Percentiles rank a stretch among this genome's conserved stretches.
These are phyloP conservation scores for Gadopsis bispinosus DNA, from an alignment of 2,797 vertebrate genomes.

Conservation along the genomic window DNA sequence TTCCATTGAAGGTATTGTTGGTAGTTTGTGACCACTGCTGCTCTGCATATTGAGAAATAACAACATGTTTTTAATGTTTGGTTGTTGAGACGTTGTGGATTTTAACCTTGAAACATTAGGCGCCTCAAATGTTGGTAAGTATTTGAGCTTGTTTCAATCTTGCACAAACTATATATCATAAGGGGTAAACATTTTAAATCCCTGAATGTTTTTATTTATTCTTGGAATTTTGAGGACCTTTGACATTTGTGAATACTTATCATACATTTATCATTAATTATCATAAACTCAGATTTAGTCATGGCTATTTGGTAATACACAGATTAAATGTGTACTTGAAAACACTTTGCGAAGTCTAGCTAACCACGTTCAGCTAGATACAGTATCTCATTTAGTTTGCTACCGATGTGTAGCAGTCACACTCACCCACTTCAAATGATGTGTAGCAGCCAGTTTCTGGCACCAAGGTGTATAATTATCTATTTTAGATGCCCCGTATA, in stretches of 20 bases:
- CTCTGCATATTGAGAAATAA: conserved; percentile 13
- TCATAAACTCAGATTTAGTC: neutral
- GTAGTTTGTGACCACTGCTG: conserved; percentile 1
- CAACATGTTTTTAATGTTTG: neutral
- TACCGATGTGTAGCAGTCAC: conserved; percentile 21
- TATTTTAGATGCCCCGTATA: conserved; percentile 76
- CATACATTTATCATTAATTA: neutral
- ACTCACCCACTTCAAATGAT: conserved; percentile 56
- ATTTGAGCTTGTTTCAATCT: neutral
- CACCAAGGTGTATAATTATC: conserved; percentile 76
- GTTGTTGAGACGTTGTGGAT: conserved; percentile 1
- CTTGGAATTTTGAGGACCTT: neutral
- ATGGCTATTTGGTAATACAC: neutral
- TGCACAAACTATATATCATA: neutral
- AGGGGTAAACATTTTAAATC: neutral
- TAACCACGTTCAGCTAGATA: conserved; percentile 13
- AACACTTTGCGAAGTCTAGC: conserved; percentile 24
- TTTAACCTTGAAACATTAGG: neutral
- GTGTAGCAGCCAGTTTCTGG: conserved; percentile 60
- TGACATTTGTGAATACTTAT: neutral
- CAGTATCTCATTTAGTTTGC: conserved; percentile 37
- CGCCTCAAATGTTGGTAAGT: neutral
- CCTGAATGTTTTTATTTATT: neutral
- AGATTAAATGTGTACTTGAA: conserved; percentile 12
- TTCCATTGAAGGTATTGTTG: conserved; percentile 17